Base-by-base conservation (phyloP, 2,888 invertebrate species). In the Allygus modestus region DNA sequence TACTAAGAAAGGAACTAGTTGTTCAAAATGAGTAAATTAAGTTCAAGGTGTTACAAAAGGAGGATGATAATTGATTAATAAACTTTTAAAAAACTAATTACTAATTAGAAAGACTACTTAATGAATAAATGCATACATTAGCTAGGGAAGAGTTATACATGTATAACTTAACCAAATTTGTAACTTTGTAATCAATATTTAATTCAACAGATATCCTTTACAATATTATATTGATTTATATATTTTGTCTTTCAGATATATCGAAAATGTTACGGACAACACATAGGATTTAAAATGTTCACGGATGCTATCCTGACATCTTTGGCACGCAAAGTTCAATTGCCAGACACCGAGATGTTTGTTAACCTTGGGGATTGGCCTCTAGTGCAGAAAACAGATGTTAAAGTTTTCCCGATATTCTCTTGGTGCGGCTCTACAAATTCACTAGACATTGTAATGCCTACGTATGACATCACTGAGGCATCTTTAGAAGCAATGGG, bases 351-450 rank as follows among this genome's bases (percentile, higher is more conserved):
- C 88, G 98, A 99, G 90, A 94, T 99, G 88, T 95, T 98, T 87
- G 93, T 96, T 73, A 99, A 99, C 91, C 92, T 99, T 17, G 99
- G 99, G 20, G 99, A 99, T 90, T 99, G 98, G 98, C 99, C 99
- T 0, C 91, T 99, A 31, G 93, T 94, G 0, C 89, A 90, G 23
- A 89, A 90, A 86, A 92, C 92, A 84, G 92, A 89, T 58, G 90
- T 92, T 0, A 90, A 92, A 17, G 92, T 92, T 15, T 92, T 94
- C 86, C 98, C 99, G 0, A 94, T 99, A 86, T 96, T 99, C 89
- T 98, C 98, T 20, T 99, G 99, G 99, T 99, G 99, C 91, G 98
- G 98, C 0, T 98, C 97, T 86, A 92, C 94, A 84, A 94, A 96
- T 85, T 94, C 96, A 5, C 92, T 93, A 88, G 99, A 99, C 90